phyloP scores from a whole-genome alignment of 2,888 invertebrate species.

The Pristionchus entomophagus region DNA sequence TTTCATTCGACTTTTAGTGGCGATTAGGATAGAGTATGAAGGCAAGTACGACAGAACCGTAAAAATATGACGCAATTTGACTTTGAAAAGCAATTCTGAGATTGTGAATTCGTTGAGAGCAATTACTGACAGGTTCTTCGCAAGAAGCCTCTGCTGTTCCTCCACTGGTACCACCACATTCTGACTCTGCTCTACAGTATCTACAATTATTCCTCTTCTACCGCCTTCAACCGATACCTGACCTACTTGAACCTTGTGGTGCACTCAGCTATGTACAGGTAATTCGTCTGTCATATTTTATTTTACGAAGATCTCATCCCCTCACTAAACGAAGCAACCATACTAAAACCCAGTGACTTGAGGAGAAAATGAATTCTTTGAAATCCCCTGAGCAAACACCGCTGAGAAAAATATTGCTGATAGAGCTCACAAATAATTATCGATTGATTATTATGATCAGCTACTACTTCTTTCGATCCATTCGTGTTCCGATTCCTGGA shows the following conservation, averaged over 20 bases:
- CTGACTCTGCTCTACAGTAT: constrained; percentile 44
- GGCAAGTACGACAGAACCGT: too few relatives aligned
- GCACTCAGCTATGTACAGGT: constrained; percentile 69
- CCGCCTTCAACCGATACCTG: constrained; percentile 73
- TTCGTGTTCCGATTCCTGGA: constrained; percentile 73
- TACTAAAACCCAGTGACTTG: too few relatives aligned
- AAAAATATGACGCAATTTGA: too few relatives aligned
- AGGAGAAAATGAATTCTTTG: neutral
- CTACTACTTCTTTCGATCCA: constrained; percentile 74
- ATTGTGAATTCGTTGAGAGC: too few relatives aligned
- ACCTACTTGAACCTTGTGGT: constrained; percentile 73
- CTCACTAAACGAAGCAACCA: too few relatives aligned
- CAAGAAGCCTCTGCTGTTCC: constrained; percentile 47
- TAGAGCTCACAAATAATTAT: too few relatives aligned
- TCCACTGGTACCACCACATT: constrained; percentile 48
- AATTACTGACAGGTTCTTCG: constrained; percentile 76
- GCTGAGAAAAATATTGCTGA: too few relatives aligned
- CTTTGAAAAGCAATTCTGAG: too few relatives aligned
- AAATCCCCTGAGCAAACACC: neutral
- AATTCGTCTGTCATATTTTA: neutral
- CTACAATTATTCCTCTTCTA: constrained; percentile 6
- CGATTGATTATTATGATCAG: too few relatives aligned
- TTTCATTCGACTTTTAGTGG: too few relatives aligned
- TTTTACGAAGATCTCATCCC: neutral
- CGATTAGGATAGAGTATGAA: too few relatives aligned